Conservation (phyloP, 2,888 invertebrate species). For the Coelinius sp. region DNA sequence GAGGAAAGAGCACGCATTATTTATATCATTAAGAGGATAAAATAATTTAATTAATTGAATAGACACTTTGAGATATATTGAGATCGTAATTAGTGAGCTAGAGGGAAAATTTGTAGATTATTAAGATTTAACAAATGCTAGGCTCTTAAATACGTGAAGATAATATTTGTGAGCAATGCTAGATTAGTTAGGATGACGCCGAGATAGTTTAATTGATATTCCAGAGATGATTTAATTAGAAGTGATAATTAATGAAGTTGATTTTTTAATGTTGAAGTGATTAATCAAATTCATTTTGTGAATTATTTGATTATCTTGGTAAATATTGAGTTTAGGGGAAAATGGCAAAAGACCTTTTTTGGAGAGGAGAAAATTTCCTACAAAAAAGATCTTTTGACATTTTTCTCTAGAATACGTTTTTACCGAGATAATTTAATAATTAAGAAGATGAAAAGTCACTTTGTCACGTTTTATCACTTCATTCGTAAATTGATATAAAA, state of each 20-base stretch:
- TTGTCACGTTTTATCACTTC: no score
- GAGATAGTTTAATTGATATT: slow-evolving; percentile 14
- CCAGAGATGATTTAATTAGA: background rate
- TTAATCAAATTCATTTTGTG: no score
- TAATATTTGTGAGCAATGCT: slow-evolving; percentile 63
- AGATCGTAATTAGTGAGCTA: background rate
- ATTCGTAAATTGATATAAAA: background rate
- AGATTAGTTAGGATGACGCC: slow-evolving; percentile 62
- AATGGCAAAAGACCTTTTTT: background rate
- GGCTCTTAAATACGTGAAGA: slow-evolving; percentile 27
- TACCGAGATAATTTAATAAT: background rate
- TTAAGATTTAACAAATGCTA: slow-evolving; percentile 16
- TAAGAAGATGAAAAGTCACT: background rate
- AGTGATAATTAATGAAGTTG: background rate
- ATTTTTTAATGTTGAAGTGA: background rate
- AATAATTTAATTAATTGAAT: background rate
- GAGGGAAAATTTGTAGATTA: slow-evolving; percentile 13
- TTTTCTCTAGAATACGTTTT: background rate
- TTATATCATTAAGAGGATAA: slow-evolving; percentile 26
- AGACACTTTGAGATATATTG: background rate
- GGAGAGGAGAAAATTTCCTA: background rate
- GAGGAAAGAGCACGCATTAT: slow-evolving; percentile 42
- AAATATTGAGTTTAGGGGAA: background rate
- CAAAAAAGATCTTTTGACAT: slow-evolving; percentile 11
- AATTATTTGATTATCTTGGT: background rate